Conservation (phyloP, 2,888 invertebrate genomes). For the Anodontia alba region DNA sequence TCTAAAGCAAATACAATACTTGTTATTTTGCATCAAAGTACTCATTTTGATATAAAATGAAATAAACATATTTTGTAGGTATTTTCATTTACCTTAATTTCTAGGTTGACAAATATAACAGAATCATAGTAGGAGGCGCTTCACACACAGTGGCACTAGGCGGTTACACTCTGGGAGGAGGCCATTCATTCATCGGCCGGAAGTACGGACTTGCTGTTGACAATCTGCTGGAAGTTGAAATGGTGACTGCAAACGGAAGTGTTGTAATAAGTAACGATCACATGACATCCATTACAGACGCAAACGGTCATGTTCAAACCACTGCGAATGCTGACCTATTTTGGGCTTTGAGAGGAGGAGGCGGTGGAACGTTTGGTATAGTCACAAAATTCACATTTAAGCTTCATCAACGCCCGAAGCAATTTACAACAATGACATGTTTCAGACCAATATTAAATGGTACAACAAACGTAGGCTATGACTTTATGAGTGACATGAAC, state of each 20-base stretch:
- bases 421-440: conserved; percentile 42
- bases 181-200: conserved; percentile 70
- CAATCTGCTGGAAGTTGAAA: conserved; percentile 58
- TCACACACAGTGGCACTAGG: conserved; percentile 72
- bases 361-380: conserved; percentile 62
- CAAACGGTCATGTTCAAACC: conserved; percentile 8
- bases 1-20: too few relatives aligned
- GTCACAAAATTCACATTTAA: conserved; percentile 56
- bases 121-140: conserved; percentile 72
- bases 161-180: conserved; percentile 76
- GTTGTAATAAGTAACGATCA: conserved; percentile 40
- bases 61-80: too few relatives aligned
- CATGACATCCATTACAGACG: conserved; percentile 12
- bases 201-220: conserved; percentile 62
- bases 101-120: conserved; percentile 54
- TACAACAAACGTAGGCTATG: conserved; percentile 10
- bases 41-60: too few relatives aligned
- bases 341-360: conserved; percentile 69
- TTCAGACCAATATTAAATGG: conserved; percentile 23
- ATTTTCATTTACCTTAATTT: too few relatives aligned
- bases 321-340: conserved; percentile 54
- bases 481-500: conserved; percentile 34
- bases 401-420: conserved; percentile 46
- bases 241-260: conserved; percentile 50
- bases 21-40: too few relatives aligned